Conservation (phyloP, 1,140 invertebrate species). For the Lethocerus indicus region DNA sequence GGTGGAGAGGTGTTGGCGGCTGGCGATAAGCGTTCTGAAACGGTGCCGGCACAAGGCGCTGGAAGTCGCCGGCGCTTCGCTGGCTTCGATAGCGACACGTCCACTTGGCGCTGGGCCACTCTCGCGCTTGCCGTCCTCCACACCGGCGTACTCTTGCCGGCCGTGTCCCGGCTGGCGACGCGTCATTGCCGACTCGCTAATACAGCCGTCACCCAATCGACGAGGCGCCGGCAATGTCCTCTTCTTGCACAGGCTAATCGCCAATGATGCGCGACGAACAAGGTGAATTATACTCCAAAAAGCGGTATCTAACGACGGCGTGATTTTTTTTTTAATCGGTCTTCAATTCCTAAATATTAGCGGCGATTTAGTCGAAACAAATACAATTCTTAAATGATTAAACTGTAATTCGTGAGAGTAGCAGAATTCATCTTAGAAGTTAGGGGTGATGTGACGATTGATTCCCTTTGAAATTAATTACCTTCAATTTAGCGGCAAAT, state of each 20-base stretch:
- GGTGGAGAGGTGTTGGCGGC: slow-evolving; percentile 28
- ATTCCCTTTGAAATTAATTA: no score
- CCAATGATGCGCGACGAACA: slow-evolving; percentile 36
- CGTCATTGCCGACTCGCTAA: slow-evolving; percentile 3
- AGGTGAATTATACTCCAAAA: no score
- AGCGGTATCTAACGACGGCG: no score
- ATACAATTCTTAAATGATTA: no score
- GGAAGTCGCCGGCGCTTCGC: slow-evolving; percentile 42
- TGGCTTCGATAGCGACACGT: background rate
- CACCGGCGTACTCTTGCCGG: background rate
- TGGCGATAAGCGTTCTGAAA: slow-evolving; percentile 44
- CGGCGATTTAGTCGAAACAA: no score
- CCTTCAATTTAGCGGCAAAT: no score
- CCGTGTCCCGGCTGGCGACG: background rate
- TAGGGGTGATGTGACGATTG: no score
- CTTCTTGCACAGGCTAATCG: slow-evolving; percentile 51
- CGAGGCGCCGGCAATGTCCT: slow-evolving; percentile 60
- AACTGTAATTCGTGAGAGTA: no score
- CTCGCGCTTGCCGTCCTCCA: background rate
- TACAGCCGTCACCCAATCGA: slow-evolving; percentile 22
- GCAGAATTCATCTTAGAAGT: no score
- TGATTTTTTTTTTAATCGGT: no score
- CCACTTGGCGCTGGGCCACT: background rate
- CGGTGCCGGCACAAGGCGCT: slow-evolving; percentile 64
- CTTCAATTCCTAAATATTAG: no score